Evolutionary conservation across 2,797 vertebrate species (phyloP), one percentile per base, ranked within the genome.

Genomic region (Pseudomugil gertrudae): DNA sequence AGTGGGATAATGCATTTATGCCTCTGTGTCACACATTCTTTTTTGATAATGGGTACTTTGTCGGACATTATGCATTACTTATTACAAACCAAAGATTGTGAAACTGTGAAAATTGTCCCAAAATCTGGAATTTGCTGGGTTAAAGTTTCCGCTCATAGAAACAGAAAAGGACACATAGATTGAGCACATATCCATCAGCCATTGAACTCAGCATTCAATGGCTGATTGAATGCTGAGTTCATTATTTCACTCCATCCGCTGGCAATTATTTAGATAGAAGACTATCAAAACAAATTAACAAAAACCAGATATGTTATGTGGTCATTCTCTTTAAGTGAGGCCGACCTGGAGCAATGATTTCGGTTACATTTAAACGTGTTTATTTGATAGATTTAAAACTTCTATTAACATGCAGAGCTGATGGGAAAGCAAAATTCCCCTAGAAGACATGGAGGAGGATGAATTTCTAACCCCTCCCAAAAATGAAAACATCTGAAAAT

Each of bases 331-430:
- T n/a, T n/a, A 24, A 29, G 32, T 58, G 45, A 51, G 24, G 23
- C 17, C 27, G 43, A 33, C 36, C 15, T 27, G 33, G 11, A 66
- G 30, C 64, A 58, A 57, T 66, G 45, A 14, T 57, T 38, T 50
- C 51, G 45, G 58, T 66, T 51, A 51, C 54, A 23, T 66, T 55
- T 66, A 55, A 24, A 27, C n/a, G n/a, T n/a, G n/a, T n/a, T n/a
- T n/a, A n/a, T n/a, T n/a, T n/a, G n/a, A n/a, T n/a, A n/a, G n/a
- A n/a, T n/a, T n/a, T n/a, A n/a, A n/a, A n/a, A n/a, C 29, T 30
- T 30, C 29, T 30, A 6, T 30, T 30, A 3, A 6, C 6, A 30
- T 6, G 6, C 29, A 30, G 29, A 30, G 6, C 29, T 30, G 33
- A 35, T 36, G 35, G 13, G 15, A 36, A 17, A 9, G 33, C n/a